Evolutionary conservation across 2,888 invertebrate species (phyloP).

Genomic region (Deroplatys truncata): DNA sequence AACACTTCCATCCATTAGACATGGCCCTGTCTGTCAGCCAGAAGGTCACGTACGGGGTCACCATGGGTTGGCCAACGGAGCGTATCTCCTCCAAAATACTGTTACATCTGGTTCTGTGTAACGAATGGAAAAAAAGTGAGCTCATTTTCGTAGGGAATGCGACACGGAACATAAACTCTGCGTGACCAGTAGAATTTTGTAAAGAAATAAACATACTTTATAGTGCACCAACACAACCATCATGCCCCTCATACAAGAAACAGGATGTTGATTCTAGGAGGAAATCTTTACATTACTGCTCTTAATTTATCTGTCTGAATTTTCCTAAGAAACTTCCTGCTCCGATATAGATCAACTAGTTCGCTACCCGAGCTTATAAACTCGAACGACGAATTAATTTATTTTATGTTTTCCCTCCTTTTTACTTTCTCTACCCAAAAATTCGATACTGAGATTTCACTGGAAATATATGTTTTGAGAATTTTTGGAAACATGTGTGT

Average conservation of each 20-base stretch:
- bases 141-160: not conserved
- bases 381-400: no score
- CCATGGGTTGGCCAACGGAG: not conserved
- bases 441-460: no score
- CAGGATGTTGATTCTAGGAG: no score
- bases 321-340: no score
- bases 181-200: not conserved
- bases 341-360: no score
- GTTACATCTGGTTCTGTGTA: not conserved
- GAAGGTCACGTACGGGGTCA: not conserved
- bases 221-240: not conserved
- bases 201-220: not conserved
- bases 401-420: no score
- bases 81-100: not conserved
- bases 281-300: no score
- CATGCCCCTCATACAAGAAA: not conserved
- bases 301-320: no score
- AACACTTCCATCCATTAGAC: not conserved
- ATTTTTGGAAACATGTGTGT: no score
- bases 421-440: no score
- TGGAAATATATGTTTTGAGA: no score
- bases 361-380: no score
- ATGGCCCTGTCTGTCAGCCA: not conserved
- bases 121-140: not conserved
- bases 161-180: not conserved